Evolutionary conservation across 2,888 invertebrate species (phyloP), one percentile per base, ranked within the genome.

Genomic region (Kryphioiulus occultus): DNA sequence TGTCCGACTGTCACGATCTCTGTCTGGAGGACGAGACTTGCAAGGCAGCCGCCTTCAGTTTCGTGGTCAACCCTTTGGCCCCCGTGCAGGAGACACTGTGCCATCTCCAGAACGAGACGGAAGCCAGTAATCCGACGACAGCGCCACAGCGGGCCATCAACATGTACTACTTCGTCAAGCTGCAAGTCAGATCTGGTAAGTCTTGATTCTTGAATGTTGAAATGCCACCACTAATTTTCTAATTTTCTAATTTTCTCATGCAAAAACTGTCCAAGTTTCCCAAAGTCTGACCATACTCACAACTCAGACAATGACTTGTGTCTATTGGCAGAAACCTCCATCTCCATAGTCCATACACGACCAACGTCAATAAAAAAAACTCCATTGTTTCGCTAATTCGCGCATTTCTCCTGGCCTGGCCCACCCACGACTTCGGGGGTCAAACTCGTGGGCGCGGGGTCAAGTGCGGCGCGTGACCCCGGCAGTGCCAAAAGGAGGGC

Each of bases 1-100:
- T 98, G 85, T 97, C 97, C 93, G 97, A 98, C 92, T 98, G 98
- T 92, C 97, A 98, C 92, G 97, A 97, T 47, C 98, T 97, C 97
- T 98, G 98, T 92, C 94, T 97, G 86, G 97, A 98, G 91, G 97
- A 98, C 91, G 95, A 95, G 0, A 97, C 97, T 91, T 98, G 98
- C 91, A 96, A 96, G 91, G 97, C 98, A 1, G 97, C 97, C 7
- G 96, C 97, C 3, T 98, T 98, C 92, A 97, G 97, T 93, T 98
- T 98, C 92, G 97, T 98, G 68, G 94, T 97, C 89, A 98, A 98
- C 92, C 98, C 98, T 12, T 92, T 98, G 91, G 96, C 97, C 89
- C 97, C 98, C 0, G 95, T 96, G 88, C 98, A 97, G 93, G 97
- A 97, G 92, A 97, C 97, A 12, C 93, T 96, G 89, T 97, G 97